Evolutionary conservation across 2,113 vertebrate genomes (phyloP).

Genomic region (Eretmochelys imbricata): DNA sequence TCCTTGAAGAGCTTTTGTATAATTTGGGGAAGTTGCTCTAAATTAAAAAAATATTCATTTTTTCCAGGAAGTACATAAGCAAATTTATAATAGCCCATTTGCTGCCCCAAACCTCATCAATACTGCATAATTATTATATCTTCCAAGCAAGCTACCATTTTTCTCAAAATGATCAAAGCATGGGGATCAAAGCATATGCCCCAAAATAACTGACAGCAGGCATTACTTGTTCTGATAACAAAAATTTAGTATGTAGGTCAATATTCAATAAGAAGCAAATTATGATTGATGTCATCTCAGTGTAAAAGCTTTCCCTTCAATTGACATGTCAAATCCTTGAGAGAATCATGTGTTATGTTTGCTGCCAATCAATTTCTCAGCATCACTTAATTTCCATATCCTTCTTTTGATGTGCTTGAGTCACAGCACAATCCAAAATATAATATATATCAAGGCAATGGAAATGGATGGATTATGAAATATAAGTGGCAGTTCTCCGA

Average conservation of each 20-base stretch:
- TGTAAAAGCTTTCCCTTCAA: neutral
- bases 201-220: neutral
- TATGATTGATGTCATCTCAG: neutral
- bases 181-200: neutral
- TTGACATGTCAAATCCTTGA: neutral
- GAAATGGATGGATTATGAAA: neutral
- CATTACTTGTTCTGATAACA: neutral
- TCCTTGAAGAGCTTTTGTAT: neutral
- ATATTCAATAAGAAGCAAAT: conserved; percentile 23
- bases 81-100: neutral
- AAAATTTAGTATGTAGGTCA: neutral
- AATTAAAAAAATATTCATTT: neutral
- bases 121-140: neutral
- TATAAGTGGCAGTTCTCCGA: conserved; percentile 7
- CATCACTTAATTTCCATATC: neutral
- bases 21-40: neutral
- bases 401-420: neutral
- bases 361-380: conserved; percentile 8
- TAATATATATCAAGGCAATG: neutral
- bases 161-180: neutral
- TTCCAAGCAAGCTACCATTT: neutral
- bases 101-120: neutral
- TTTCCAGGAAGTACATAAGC: neutral
- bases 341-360: neutral
- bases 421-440: conserved; percentile 34